A percentile compares a stretch with the other conserved stretches of the same genome.
Evolutionary conservation across 1,140 invertebrate genomes (phyloP).

Genomic region (Fopius arisanus): DNA sequence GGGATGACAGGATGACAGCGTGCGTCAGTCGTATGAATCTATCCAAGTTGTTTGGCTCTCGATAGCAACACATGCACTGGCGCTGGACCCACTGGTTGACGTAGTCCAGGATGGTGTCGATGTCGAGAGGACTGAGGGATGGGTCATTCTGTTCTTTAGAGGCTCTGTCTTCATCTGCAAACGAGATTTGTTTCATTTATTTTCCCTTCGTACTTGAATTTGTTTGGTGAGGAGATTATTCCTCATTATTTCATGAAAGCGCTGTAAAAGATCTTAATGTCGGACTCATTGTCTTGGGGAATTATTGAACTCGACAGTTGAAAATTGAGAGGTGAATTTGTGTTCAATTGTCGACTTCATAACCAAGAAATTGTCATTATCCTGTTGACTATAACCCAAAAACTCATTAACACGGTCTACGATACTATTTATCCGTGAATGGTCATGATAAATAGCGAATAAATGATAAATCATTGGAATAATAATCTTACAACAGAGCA

Average conservation of each 20-base stretch:
- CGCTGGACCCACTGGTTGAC: conserved; percentile 66
- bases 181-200: not conserved
- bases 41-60: conserved; percentile 89
- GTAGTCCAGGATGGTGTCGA: conserved; percentile 61
- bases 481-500: conserved; percentile 77
- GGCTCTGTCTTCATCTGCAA: conserved; percentile 58
- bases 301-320: too few species aligned
- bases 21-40: conserved; percentile 86
- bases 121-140: conserved; percentile 52
- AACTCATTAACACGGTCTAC: not conserved
- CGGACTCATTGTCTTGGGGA: too few species aligned
- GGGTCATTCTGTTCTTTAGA: conserved; percentile 58
- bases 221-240: not conserved
- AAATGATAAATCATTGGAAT: conserved; percentile 31
- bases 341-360: not conserved
- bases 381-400: too few species aligned
- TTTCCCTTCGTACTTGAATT: too few species aligned
- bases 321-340: too few species aligned
- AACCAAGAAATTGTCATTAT: too few species aligned
- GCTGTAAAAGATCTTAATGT: too few species aligned
- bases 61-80: conserved; percentile 92
- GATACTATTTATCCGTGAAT: conserved; percentile 21
- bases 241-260: too few species aligned
- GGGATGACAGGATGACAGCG: conserved; percentile 77
- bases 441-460: not conserved